Conservation (phyloP, 2,797 vertebrate genomes). For the Martes flavigula region DNA sequence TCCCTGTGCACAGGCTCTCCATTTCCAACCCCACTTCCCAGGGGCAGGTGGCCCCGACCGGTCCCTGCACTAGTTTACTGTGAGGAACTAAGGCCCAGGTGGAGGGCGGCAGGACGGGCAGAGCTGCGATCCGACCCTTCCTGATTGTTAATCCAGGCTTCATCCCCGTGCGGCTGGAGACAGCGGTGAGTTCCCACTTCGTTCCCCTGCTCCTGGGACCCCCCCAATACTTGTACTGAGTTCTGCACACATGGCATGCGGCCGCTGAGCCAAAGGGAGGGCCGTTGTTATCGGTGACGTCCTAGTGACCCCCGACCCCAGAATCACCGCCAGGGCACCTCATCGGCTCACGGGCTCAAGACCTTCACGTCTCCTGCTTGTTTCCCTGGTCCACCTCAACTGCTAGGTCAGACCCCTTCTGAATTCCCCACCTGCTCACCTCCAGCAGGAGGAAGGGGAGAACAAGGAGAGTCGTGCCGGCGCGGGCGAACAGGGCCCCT, state of each 20-base stretch:
- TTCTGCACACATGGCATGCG: accelerated
- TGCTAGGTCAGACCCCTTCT: background rate
- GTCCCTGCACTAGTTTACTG: background rate
- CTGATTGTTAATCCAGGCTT: background rate
- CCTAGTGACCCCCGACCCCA: background rate
- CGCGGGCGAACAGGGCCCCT: accelerated
- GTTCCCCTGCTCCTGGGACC: accelerated
- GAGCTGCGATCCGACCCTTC: accelerated
- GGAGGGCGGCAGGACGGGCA: accelerated
- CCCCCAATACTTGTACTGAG: accelerated
- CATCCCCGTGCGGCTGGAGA: accelerated
- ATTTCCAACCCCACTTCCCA: background rate
- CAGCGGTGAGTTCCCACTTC: accelerated
- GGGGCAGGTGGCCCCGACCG: accelerated
- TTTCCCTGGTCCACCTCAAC: background rate
- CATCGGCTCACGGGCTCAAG: accelerated
- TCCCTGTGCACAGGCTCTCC: accelerated
- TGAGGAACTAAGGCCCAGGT: too few relatives aligned
- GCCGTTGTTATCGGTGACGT: accelerated
- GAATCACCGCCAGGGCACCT: background rate
- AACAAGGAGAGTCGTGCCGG: accelerated
- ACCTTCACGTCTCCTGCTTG: too few relatives aligned
- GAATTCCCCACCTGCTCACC: background rate
- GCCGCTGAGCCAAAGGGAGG: background rate
- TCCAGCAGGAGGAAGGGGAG: background rate